Evolutionary conservation across 2,113 vertebrate genomes (phyloP).

Genomic region (Tichodroma muraria): DNA sequence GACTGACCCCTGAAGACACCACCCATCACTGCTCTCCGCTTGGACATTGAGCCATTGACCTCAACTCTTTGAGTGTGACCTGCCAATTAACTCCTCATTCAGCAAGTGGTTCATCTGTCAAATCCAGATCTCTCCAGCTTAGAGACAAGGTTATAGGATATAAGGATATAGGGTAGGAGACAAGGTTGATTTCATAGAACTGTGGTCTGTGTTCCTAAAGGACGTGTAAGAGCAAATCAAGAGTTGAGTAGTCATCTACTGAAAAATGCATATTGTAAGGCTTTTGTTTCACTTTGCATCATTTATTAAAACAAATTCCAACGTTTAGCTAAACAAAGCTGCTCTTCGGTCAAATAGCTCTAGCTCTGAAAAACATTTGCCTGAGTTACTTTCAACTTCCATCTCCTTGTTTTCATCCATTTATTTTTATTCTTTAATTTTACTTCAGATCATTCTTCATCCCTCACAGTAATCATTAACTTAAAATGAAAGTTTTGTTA

Average conservation of each 20-base stretch:
- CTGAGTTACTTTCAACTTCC: neutral
- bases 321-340: neutral
- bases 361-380: neutral
- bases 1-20: too few species aligned
- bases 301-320: neutral
- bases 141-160: neutral
- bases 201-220: neutral
- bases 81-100: neutral
- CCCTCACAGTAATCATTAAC: neutral
- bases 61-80: neutral
- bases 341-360: neutral
- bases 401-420: neutral
- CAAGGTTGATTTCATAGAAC: neutral
- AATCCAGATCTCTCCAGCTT: neutral
- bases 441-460: neutral
- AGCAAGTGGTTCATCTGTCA: neutral
- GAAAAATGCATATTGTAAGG: neutral
- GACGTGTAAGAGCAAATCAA: neutral
- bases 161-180: neutral
- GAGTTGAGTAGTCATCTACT: neutral
- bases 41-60: neutral
- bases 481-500: neutral
- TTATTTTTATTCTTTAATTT: neutral
- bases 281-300: neutral
- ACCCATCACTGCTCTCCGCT: neutral